Evolutionary conservation across 1,140 invertebrate species (phyloP).

Genomic region (Tetranychus urticae): DNA sequence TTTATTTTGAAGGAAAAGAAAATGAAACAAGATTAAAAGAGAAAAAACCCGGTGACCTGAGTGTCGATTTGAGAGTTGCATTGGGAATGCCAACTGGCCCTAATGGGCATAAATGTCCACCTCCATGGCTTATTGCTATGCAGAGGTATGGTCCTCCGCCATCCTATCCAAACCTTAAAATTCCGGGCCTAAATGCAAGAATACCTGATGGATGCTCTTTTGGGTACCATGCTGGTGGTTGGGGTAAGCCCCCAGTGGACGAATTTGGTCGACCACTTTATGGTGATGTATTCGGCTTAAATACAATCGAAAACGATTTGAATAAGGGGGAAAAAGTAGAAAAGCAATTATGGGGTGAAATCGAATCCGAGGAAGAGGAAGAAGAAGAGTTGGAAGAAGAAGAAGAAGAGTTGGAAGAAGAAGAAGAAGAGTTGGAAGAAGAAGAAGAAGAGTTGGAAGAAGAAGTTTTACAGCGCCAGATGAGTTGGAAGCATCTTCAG

Average conservation of each 20-base stretch:
- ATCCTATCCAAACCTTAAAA: slow-evolving; percentile 94
- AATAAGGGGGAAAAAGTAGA: slow-evolving; percentile 49
- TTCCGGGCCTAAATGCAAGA: slow-evolving; percentile 72
- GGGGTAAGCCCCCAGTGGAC: slow-evolving; percentile 96
- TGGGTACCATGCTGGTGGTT: slow-evolving; percentile 96
- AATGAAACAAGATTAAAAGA: slow-evolving; percentile 92
- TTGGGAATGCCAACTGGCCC: slow-evolving; percentile 95
- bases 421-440: slow-evolving; percentile 29
- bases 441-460: slow-evolving; percentile 36
- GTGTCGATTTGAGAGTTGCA: slow-evolving; percentile 81
- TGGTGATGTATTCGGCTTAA: slow-evolving; percentile 82
- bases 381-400: slow-evolving; percentile 46
- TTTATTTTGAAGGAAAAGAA: slow-evolving; percentile 99
- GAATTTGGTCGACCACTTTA: slow-evolving; percentile 94
- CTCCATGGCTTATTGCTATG: too few species aligned
- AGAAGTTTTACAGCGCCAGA: slow-evolving; percentile 62
- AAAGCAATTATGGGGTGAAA: slow-evolving; percentile 80
- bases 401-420: slow-evolving; percentile 28
- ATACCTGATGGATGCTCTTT: slow-evolving; percentile 89
- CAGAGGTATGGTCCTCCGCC: slow-evolving; percentile 97
- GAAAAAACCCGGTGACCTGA: too few species aligned
- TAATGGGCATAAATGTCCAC: slow-evolving; percentile 37
- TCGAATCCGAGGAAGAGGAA: slow-evolving; percentile 75
- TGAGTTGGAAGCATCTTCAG: slow-evolving; percentile 54
- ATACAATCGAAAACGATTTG: slow-evolving; percentile 5